phyloP scores from a whole-genome alignment of 2,888 invertebrate genomes.

The Epiblema foenella region DNA sequence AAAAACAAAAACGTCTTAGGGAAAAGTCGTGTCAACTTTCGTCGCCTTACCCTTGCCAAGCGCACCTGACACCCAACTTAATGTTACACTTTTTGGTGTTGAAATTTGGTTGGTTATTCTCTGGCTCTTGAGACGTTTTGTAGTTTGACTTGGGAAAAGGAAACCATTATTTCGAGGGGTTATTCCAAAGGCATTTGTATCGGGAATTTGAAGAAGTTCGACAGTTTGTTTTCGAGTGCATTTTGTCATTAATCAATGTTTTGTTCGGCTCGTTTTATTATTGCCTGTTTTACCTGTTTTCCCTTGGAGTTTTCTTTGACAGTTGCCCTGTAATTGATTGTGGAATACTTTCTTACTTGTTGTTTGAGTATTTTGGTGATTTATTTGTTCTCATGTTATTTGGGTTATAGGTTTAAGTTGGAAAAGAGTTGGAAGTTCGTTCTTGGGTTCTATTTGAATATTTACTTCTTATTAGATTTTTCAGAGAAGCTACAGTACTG shows the following conservation, averaged over 20 bases:
- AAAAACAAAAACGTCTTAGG: conserved; percentile 68
- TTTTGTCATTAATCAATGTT: conserved; percentile 84
- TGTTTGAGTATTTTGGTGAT: conserved; percentile 36
- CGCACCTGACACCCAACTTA: conserved; percentile 49
- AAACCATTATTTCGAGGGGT: conserved; percentile 84
- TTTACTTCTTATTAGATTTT: not conserved
- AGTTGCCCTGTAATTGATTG: conserved; percentile 81
- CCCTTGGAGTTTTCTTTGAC: conserved; percentile 70
- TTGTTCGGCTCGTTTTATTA: conserved; percentile 77
- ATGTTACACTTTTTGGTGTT: conserved; percentile 2
- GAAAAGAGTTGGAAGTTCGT: conserved; percentile 11
- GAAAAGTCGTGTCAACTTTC: conserved; percentile 66
- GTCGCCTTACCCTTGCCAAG: conserved; percentile 59
- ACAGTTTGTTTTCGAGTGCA: conserved; percentile 85
- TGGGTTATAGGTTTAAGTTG: conserved; percentile 13
- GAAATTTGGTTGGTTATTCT: conserved; percentile 41
- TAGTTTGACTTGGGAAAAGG: conserved; percentile 62
- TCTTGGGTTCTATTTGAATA: not conserved
- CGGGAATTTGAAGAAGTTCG: conserved; percentile 84
- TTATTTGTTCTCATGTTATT: conserved; percentile 41
- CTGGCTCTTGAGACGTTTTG: conserved; percentile 55
- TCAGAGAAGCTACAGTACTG: too few species aligned
- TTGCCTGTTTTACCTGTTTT: conserved; percentile 79
- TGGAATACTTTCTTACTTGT: conserved; percentile 56
- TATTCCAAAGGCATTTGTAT: conserved; percentile 81